These are phyloP conservation scores for Scrobipalpa costella DNA, from an alignment of 2,888 invertebrate genomes.

Conservation along the genomic window DNA sequence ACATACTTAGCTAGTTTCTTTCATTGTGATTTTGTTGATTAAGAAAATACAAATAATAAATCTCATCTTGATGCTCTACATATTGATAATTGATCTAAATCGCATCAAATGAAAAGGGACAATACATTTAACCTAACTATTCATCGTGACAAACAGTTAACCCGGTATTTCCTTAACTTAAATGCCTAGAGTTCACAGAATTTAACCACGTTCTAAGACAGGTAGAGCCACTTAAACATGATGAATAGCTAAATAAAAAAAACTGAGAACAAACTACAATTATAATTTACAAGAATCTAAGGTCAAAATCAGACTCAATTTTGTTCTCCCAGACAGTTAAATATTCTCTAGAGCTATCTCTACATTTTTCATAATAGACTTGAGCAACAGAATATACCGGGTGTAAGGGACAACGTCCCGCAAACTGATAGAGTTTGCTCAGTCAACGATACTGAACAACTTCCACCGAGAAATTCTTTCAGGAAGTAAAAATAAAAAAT, in stretches of 20 bases:
- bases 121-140: background rate
- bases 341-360: no score
- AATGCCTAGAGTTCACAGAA: background rate
- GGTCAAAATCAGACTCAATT: no score
- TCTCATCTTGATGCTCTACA: constrained; percentile 2
- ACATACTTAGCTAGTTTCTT: no score
- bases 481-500: no score
- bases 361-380: no score
- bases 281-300: background rate
- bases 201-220: constrained; percentile 2
- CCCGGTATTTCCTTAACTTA: background rate
- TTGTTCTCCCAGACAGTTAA: no score
- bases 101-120: background rate
- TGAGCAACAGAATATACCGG: no score
- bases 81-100: background rate
- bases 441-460: no score
- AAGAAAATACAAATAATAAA: no score
- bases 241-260: constrained; percentile 1
- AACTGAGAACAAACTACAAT: background rate
- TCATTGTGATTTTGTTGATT: background rate
- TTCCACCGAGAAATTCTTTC: no score
- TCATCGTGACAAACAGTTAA: background rate
- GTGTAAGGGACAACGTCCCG: background rate
- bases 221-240: background rate
- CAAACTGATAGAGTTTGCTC: no score